phyloP scores from a whole-genome alignment of 2,113 vertebrate species.

The Orthochromis indermauri region DNA sequence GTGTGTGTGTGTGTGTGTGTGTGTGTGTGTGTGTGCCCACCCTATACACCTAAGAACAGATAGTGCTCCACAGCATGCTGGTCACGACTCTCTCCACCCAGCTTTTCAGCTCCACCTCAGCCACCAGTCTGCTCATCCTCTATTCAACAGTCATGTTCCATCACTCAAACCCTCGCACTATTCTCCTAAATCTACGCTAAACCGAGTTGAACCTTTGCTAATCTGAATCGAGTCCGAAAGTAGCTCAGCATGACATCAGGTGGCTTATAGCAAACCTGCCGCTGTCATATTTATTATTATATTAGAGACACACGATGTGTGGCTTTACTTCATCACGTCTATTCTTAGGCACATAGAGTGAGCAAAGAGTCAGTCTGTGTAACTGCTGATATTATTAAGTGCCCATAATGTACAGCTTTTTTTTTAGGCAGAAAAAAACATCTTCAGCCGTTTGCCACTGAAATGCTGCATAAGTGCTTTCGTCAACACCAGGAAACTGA shows the following conservation, averaged over 20 bases:
- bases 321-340: not conserved
- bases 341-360: not conserved
- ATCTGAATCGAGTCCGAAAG: not conserved
- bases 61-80: not conserved
- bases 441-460: conserved; percentile 21
- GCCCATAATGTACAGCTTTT: not conserved
- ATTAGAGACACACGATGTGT: not conserved
- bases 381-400: conserved; percentile 30
- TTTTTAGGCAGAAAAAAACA: conserved; percentile 19
- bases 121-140: not conserved
- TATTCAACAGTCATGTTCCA: not conserved
- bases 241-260: not conserved
- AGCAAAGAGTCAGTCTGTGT: not conserved
- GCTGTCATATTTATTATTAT: not conserved
- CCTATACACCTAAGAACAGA: not conserved
- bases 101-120: not conserved
- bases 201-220: not conserved
- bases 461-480: conserved; percentile 44
- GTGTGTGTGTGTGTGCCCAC: not conserved
- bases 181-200: not conserved
- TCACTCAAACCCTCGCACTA: not conserved
- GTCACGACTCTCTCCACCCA: not conserved
- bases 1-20: not conserved
- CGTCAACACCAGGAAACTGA: conserved; percentile 24
- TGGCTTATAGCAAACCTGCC: not conserved